Evolutionary conservation across 2,797 vertebrate species (phyloP), one percentile per base, ranked within the genome.

Genomic region (Lophius americanus): DNA sequence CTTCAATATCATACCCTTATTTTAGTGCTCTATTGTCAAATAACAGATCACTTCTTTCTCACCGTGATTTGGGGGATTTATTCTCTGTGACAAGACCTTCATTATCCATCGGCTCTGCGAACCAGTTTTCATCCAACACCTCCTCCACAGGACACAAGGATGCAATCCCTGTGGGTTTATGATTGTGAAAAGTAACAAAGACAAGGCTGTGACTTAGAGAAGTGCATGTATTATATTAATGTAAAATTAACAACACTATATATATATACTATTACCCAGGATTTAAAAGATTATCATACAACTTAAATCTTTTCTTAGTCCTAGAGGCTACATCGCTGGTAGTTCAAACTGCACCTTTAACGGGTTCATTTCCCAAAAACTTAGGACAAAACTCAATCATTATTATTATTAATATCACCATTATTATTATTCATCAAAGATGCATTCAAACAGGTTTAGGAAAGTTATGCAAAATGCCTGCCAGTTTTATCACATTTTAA

Each of bases 61-160:
- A 93, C 91, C 76, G 2, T 11, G 39, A 9, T 47, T 63, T 85
- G 51, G 73, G 85, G 4, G 68, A 33, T 69, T 85, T 90, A 6
- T 83, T 80, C 12, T 82, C 69, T 10, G 42, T 59, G 33, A 67
- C 43, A 0, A 11, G 43, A 13, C 5, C 67, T 12, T 70, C 55
- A 3, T 49, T 57, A 38, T 91, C 90, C 89, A 94, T 92, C 12
- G 80, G 75, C 5, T 94, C 92, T 47, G 86, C 70, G 85, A 94
- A 94, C 94, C 93, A 94, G 61, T 73, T 83, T 5, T 92, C 93
- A 1, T 92, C 88, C 56, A 94, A 14, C 36, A 1, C 14, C 3
- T 86, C 88, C 9, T 88, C 85, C 3, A 38, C 3, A n/a, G 76
- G 65, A 78, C 68, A 52, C 0, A 1, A 46, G 2, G 79, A 68